Base-by-base conservation (phyloP, 2,113 vertebrate species). In the Pipa parva region DNA sequence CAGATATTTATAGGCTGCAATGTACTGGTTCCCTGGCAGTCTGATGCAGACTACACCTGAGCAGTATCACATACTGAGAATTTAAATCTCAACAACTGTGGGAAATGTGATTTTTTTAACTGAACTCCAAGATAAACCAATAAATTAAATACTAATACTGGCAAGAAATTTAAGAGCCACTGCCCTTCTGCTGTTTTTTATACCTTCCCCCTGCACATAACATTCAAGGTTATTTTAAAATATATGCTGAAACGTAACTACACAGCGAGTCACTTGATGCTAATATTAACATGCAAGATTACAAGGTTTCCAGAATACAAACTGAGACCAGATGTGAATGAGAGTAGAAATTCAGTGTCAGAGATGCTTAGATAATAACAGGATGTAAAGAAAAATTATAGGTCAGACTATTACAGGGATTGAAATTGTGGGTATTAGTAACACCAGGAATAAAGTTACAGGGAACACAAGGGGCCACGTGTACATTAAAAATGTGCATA, bases 291-390 rank as follows among this genome's bases (percentile, higher is more conserved):
- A 52, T 21, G 13, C 50, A 27, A 37, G 37, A 70, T 61, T 61
- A 70, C 66, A 70, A n/a, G 55, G 45, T 59, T 67, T 51, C 21
- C 37, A 51, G 48, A 61, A 68, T 39, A 39, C 56, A 68, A 33
- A 70, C 15, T 31, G 57, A 54, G 56, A 54, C 31, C 66, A 70
- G 66, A 70, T 70, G 66, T 61, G 48, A 61, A 20, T 2, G 37
- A 54, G 46, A 45, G 15, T 13, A 31, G 37, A 50, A 61, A n/a
- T 15, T 25, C 20, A 20, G 54, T 20, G 55, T 36, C 29, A 59
- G 7, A 61, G 42, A 61, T 18, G 59, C 42, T 59, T 28, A 17
- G 29, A 42, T 51, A 59, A 59, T 59, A 59, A 58, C 56, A 68
- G 49, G 66, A 54, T 60, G 46, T 29, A 8, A 42, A 42, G n/a